A percentile compares a stretch with the other conserved stretches of the same genome.
These are phyloP conservation scores for Corbicula japonica DNA, from an alignment of 2,888 invertebrate genomes.

Conservation along the genomic window DNA sequence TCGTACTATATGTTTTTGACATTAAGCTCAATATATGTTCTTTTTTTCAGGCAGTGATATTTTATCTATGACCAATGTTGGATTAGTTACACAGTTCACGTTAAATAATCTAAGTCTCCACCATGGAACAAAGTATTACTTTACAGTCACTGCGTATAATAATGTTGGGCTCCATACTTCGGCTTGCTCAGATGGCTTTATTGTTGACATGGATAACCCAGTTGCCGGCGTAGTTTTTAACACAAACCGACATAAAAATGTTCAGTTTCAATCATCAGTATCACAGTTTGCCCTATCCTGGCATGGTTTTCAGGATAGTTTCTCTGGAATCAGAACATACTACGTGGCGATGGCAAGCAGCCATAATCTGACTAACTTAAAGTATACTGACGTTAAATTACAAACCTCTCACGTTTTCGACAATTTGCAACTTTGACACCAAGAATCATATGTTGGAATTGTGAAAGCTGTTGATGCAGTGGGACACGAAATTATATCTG, in stretches of 20 bases:
- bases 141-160: constrained; percentile 6
- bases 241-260: constrained; percentile 6
- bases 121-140: neutral
- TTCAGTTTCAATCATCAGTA: neutral
- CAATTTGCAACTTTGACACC: neutral
- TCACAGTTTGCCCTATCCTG: neutral
- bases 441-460: neutral
- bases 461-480: constrained; percentile 20
- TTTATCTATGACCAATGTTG: neutral
- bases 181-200: neutral
- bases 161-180: constrained; percentile 9
- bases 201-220: neutral
- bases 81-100: neutral
- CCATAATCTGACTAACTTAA: neutral
- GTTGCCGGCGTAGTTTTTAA: constrained; percentile 1
- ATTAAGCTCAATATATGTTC: too few species aligned
- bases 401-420: neutral
- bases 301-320: constrained; percentile 10
- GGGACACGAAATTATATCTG: neutral
- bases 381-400: neutral
- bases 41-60: constrained; percentile 7
- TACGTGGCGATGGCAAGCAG: neutral
- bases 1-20: too few species aligned
- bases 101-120: neutral
- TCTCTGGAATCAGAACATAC: neutral